Evolutionary conservation across 1,140 invertebrate species (phyloP), one percentile per base, ranked within the genome.

Genomic region (Aphaenogaster ashmeadi): DNA sequence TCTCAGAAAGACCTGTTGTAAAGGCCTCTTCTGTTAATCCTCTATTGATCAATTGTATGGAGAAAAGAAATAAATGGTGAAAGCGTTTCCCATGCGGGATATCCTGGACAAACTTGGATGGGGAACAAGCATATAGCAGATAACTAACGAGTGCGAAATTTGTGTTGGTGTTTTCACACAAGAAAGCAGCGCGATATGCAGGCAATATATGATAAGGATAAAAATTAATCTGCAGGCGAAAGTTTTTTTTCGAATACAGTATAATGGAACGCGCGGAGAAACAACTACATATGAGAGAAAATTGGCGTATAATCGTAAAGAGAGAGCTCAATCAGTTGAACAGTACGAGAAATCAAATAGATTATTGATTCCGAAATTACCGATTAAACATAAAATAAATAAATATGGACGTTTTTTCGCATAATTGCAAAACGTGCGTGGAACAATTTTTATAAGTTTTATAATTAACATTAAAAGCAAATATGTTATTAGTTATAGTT

Each of bases 51-150:
- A 44, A 21, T 67, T 21, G 64, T 67, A 66, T 64, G 15, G 15
- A 66, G 36, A 11, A 66, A n/a, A 66, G 21, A 58, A 58, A 58
- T 27, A 66, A 38, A 41, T 38, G 36, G 62, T 66, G 62, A 66
- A 66, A 66, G 62, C 8, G 18, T 38, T 66, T 66, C 18, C 62
- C 1, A 18, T 66, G 36, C 15, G 13, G 18, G 8, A 58, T 38
- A 33, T 33, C 15, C 7, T 66, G 18, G 3, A 66, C 7, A 1
- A 66, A 66, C 9, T 9, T 41, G 7, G 7, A n/a, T 8, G 18
- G 18, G 18, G 0, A 66, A n/a, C 8, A 66, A 41, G 8, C 11
- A 27, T 60, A 60, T 18, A 66, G 18, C 33, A 8, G 18, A 66
- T 21, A 66, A 41, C 15, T 15, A 21, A 27, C 56, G 9, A 9